Percentiles rank a stretch among this genome's conserved stretches.
phyloP scores from a whole-genome alignment of 1,140 invertebrate genomes.

The Drosophila malerkotliana region DNA sequence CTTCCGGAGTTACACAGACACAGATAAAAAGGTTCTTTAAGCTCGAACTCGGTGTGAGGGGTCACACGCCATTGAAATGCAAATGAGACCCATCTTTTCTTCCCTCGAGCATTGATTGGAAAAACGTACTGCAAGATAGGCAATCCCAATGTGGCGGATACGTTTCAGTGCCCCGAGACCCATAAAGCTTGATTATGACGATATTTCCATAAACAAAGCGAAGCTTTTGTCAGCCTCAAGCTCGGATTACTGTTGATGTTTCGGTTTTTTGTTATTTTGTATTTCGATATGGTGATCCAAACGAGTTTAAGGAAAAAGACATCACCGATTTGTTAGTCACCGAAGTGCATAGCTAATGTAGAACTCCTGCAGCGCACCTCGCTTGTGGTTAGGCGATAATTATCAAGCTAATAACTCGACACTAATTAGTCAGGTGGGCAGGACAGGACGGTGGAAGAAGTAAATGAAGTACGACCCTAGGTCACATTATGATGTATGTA shows the following conservation, averaged over 20 bases:
- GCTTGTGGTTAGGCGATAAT: slow-evolving; percentile 44
- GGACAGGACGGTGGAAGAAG: background rate
- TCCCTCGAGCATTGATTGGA: slow-evolving; percentile 28
- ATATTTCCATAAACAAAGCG: slow-evolving; percentile 44
- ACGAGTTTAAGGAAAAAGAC: slow-evolving; percentile 40
- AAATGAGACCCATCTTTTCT: slow-evolving; percentile 37
- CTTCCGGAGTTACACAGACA: slow-evolving; percentile 48
- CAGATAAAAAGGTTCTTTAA: slow-evolving; percentile 20
- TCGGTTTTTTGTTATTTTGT: slow-evolving; percentile 10
- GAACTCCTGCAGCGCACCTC: slow-evolving; percentile 35
- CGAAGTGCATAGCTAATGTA: slow-evolving; percentile 1
- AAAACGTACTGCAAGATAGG: slow-evolving; percentile 22
- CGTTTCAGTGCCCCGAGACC: slow-evolving; percentile 31
- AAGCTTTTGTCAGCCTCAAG: slow-evolving; percentile 46
- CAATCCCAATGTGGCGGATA: slow-evolving; percentile 27
- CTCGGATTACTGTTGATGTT: slow-evolving; percentile 41
- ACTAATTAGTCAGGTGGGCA: slow-evolving; percentile 54
- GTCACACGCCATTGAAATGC: slow-evolving; percentile 43
- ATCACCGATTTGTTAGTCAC: slow-evolving; percentile 40
- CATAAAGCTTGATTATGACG: slow-evolving; percentile 42
- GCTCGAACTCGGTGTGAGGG: slow-evolving; percentile 22
- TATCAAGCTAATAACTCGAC: slow-evolving; percentile 58
- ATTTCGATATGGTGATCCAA: slow-evolving; percentile 40
- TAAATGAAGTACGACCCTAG: slow-evolving; percentile 29
- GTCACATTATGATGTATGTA: slow-evolving; percentile 21